Percentiles rank a stretch among this genome's conserved stretches.
These are phyloP conservation scores for Serrognathus titanus DNA, from an alignment of 2,888 invertebrate species.

Conservation along the genomic window DNA sequence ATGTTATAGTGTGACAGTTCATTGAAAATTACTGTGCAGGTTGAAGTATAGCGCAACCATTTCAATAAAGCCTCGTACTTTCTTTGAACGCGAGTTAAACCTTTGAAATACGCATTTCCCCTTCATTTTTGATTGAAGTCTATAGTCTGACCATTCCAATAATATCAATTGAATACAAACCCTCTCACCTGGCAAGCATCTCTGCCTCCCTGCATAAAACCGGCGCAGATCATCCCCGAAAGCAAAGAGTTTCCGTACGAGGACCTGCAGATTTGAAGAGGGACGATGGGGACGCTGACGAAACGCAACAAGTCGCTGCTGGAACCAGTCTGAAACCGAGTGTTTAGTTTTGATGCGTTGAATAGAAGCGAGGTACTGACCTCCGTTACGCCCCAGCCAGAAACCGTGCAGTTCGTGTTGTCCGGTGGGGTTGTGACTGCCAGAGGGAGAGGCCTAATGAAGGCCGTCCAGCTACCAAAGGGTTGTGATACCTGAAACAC, in stretches of 20 bases:
- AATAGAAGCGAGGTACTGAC: background rate
- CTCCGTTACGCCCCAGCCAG: constrained; percentile 22
- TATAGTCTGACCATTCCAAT: too few relatives aligned
- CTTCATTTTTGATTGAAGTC: too few relatives aligned
- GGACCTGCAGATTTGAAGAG: constrained; percentile 5
- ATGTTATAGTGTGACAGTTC: too few relatives aligned
- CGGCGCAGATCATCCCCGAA: constrained; percentile 26
- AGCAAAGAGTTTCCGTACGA: constrained; percentile 10
- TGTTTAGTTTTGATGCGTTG: background rate
- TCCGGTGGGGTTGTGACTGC: constrained; percentile 8
- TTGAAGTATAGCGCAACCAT: too few relatives aligned
- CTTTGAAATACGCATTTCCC: too few relatives aligned
- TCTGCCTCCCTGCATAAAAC: constrained; percentile 16
- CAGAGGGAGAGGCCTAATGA: constrained; percentile 8
- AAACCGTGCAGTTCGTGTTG: constrained; percentile 14
- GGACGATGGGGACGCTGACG: constrained; percentile 13
- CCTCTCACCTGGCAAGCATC: constrained; percentile 24
- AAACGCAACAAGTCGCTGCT: constrained; percentile 4
- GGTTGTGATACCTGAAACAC: constrained; percentile 11
- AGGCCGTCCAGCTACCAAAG: constrained; percentile 13
- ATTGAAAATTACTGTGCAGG: too few relatives aligned
- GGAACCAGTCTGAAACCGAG: constrained; percentile 6
- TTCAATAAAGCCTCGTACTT: too few relatives aligned
- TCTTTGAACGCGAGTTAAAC: too few relatives aligned
- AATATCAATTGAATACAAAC: too few relatives aligned